Evolutionary conservation across 2,888 invertebrate species (phyloP).

Genomic region (Agrochola litura): DNA sequence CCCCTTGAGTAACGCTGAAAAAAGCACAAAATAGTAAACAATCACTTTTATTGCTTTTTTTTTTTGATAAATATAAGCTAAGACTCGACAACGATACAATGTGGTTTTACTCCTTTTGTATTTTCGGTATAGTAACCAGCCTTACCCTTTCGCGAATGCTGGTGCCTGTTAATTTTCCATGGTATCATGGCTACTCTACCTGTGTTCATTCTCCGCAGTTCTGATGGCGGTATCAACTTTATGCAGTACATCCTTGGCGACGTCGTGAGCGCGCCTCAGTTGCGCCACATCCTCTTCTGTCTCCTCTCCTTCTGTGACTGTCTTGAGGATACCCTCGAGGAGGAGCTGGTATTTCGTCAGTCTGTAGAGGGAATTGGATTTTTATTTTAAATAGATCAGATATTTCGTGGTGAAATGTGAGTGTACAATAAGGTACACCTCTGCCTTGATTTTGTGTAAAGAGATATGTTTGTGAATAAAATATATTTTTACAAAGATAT

Average conservation of each 20-base stretch:
- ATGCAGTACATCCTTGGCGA: constrained; percentile 86
- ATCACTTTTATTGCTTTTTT: too few species aligned
- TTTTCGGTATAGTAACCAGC: too few species aligned
- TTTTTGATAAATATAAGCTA: too few species aligned
- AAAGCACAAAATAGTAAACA: background rate
- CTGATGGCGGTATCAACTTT: constrained; percentile 85
- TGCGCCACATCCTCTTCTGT: constrained; percentile 74
- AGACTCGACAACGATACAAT: too few species aligned
- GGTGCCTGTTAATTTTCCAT: too few species aligned
- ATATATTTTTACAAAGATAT: background rate
- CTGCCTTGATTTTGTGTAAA: background rate
- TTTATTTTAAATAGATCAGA: background rate
- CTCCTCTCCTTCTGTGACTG: constrained; percentile 76
- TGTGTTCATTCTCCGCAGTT: constrained; percentile 87
- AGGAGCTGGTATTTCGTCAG: constrained; percentile 88
- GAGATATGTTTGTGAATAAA: background rate
- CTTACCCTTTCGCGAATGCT: too few species aligned
- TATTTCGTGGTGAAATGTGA: background rate
- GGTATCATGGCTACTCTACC: constrained; percentile 62
- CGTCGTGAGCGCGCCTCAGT: constrained; percentile 77
- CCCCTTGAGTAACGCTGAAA: background rate
- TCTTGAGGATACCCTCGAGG: constrained; percentile 84
- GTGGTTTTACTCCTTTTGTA: too few species aligned
- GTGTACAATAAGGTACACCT: background rate
- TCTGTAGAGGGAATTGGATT: constrained; percentile 66